Percentiles rank a stretch among this genome's conserved stretches.
phyloP scores from a whole-genome alignment of 2,888 invertebrate genomes.

The Plagodis dolabraria region DNA sequence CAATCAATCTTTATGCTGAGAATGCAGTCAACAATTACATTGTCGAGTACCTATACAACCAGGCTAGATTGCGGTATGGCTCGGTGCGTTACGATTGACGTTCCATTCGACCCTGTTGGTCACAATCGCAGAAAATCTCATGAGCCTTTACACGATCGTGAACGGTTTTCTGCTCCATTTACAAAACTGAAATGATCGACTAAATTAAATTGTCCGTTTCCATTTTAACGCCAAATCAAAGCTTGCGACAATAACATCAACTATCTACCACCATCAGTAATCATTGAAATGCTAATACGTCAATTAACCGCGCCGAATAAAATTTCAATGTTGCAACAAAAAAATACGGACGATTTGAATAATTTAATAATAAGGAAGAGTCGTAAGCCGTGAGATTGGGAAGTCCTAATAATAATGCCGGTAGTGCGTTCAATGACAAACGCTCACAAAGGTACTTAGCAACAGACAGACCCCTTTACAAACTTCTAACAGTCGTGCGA shows the following conservation, averaged over 20 bases:
- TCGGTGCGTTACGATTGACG: slow-evolving; percentile 58
- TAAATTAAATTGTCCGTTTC: slow-evolving; percentile 71
- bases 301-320: slow-evolving; percentile 52
- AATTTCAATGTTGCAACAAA: slow-evolving; percentile 51
- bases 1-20: slow-evolving; percentile 53
- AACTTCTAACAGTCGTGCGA: slow-evolving; percentile 76
- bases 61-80: slow-evolving; percentile 65
- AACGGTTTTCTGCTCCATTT: slow-evolving; percentile 78
- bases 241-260: slow-evolving; percentile 32
- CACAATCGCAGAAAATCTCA: slow-evolving; percentile 73
- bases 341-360: slow-evolving; percentile 54
- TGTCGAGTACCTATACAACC: slow-evolving; percentile 52
- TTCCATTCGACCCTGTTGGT: slow-evolving; percentile 54
- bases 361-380: slow-evolving; percentile 71
- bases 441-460: slow-evolving; percentile 69
- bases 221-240: slow-evolving; percentile 55
- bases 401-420: slow-evolving; percentile 72
- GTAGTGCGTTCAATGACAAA: slow-evolving; percentile 72
- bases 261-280: slow-evolving; percentile 55
- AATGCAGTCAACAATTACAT: slow-evolving; percentile 62
- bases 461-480: slow-evolving; percentile 79
- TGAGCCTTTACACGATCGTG: slow-evolving; percentile 61
- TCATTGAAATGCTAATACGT: slow-evolving; percentile 52
- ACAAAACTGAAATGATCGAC: slow-evolving; percentile 69
- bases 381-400: slow-evolving; percentile 61